These are phyloP conservation scores for Clarias laeviceps DNA, from an alignment of 2,797 vertebrate species.

Conservation along the genomic window DNA sequence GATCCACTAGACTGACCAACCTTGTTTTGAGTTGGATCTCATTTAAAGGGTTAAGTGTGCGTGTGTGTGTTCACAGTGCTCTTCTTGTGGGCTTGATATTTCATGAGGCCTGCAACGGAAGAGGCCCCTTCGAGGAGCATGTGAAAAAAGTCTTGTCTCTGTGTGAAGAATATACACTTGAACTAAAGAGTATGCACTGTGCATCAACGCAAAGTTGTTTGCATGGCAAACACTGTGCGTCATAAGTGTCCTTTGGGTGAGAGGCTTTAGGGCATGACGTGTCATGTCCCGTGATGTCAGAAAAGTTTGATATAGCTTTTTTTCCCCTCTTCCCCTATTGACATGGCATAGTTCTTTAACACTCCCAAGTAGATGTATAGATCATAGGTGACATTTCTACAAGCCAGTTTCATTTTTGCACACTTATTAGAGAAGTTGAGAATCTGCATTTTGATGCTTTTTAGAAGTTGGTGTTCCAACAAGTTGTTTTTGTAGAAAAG, in stretches of 20 bases:
- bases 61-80: slow-evolving; percentile 40
- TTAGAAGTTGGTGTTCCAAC: slow-evolving; percentile 6
- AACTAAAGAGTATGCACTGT: slow-evolving; percentile 10
- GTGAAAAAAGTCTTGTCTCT: slow-evolving; percentile 34
- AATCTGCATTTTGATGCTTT: background rate
- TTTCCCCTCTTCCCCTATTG: too few relatives aligned
- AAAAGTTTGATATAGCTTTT: background rate
- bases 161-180: slow-evolving; percentile 16
- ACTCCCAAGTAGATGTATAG: background rate
- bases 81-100: slow-evolving; percentile 52
- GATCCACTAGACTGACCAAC: background rate
- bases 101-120: slow-evolving; percentile 67
- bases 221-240: slow-evolving; percentile 33
- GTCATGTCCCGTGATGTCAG: background rate
- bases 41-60: slow-evolving; percentile 33
- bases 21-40: slow-evolving; percentile 27
- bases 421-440: background rate
- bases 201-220: slow-evolving; percentile 36
- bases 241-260: background rate
- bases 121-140: slow-evolving; percentile 65
- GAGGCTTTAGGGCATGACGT: slow-evolving; percentile 12
- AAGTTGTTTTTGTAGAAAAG: slow-evolving; percentile 29
- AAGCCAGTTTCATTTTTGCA: background rate
- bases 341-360: background rate
- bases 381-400: background rate